Base-by-base conservation (phyloP, 2,888 invertebrate genomes). In the Pollenia griseotomentosa region DNA sequence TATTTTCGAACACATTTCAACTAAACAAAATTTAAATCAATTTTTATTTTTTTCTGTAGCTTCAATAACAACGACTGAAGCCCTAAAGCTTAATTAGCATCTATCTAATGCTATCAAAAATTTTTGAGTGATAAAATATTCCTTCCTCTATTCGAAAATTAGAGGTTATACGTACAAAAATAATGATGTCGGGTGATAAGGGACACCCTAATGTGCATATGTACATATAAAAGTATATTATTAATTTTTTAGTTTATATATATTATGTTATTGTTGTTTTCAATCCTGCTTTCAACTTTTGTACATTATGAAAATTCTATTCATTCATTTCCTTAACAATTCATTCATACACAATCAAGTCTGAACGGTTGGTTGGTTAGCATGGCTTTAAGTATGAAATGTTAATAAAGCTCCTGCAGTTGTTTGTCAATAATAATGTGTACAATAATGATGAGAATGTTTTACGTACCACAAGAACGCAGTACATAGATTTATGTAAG, bases 391-490 rank as follows among this genome's bases (percentile, higher is more conserved):
- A 73, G 77, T 77, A 81, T 59, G 53, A 77, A 85, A 77, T 78
- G 78, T 85, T 53, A 61, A 71, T 85, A 53, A 42, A 74, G 68
- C 70, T 78, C 71, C 83, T 80, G 75, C 71, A 77, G 77, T 78
- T 86, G 82, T 80, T 80, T 75, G 85, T 81, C 81, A 81, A 77
- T 85, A 85, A 81, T 81, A 70, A 80, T 73, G 77, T 65, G 73
- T 16, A 48, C 83, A 73, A 53, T 68, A 55, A 78, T 81, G 87
- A 87, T 78, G 84, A 70, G 73, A 63, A 84, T 84, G 61, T 81
- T 65, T 65, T 19, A 23, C 53, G 65, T 11, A 44, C 33, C 33
- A 33, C 23, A 59, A 51, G 48, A 14, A 5, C 9, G n/a, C 8
- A 40, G 61, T 8, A 9, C 19, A 53, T 53, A 12, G 16, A 44